Evolutionary conservation across 2,113 vertebrate species (phyloP).

Genomic region (Mirza zaza): DNA sequence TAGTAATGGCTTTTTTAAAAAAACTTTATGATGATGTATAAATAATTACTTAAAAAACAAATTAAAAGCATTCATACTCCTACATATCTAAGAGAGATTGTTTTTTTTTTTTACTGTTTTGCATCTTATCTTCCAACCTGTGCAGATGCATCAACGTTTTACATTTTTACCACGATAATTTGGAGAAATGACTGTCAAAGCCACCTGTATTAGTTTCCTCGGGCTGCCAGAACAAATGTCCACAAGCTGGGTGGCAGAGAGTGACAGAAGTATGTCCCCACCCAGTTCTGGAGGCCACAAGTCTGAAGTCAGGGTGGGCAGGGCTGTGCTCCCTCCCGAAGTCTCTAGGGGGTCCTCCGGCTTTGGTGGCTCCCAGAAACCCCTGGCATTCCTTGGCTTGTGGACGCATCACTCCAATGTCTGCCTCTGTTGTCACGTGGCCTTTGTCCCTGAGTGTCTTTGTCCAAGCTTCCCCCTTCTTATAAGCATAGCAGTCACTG

Average conservation of each 20-base stretch:
- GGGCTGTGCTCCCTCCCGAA: background rate
- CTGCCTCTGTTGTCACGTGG: background rate
- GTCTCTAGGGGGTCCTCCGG: background rate
- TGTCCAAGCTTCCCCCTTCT: background rate
- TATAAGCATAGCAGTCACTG: background rate
- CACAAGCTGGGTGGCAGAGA: fast-evolving
- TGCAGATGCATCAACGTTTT: fast-evolving
- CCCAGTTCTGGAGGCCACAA: background rate
- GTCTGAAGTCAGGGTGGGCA: no score
- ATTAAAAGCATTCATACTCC: background rate
- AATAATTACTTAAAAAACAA: background rate
- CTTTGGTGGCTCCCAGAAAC: background rate
- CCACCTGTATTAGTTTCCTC: fast-evolving
- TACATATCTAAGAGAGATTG: background rate
- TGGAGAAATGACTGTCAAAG: background rate
- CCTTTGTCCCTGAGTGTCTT: background rate
- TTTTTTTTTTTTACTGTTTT: background rate
- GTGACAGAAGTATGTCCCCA: fast-evolving
- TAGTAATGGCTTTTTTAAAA: background rate
- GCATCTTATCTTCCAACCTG: background rate
- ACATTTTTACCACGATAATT: fast-evolving
- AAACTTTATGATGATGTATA: background rate
- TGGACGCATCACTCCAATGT: fast-evolving
- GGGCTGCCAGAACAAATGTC: fast-evolving
- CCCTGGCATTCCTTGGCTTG: background rate